A percentile compares a stretch with the other conserved stretches of the same genome.
Evolutionary conservation across 1,140 invertebrate species (phyloP).

Genomic region (Pseudomyrmex cubaensis): DNA sequence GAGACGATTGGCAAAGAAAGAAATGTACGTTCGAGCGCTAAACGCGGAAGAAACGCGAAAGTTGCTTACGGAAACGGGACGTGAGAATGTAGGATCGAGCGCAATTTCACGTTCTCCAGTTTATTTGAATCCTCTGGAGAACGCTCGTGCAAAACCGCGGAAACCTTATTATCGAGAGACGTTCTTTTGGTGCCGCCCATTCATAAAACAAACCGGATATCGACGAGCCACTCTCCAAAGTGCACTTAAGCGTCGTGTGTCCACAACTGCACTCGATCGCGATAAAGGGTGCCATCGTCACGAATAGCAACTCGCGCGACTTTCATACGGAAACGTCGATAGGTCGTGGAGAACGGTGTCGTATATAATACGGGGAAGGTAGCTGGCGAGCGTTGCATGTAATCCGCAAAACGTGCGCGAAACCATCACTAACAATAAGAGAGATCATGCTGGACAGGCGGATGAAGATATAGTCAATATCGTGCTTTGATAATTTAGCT

Average conservation of each 20-base stretch:
- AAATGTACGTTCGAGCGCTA: not conserved
- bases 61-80: not conserved
- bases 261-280: slow-evolving; percentile 45
- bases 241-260: slow-evolving; percentile 27
- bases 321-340: slow-evolving; percentile 49
- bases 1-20: not conserved
- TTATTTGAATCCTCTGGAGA: slow-evolving; percentile 30
- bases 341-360: slow-evolving; percentile 32
- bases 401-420: slow-evolving; percentile 2
- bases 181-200: slow-evolving; percentile 19
- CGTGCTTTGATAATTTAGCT: slow-evolving; percentile 8
- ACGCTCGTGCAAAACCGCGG: not conserved
- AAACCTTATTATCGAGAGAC: slow-evolving; percentile 27
- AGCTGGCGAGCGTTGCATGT: not conserved
- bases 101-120: slow-evolving; percentile 31
- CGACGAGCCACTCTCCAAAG: slow-evolving; percentile 32
- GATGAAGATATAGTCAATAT: slow-evolving; percentile 19
- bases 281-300: slow-evolving; percentile 28
- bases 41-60: not conserved
- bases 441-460: slow-evolving; percentile 1
- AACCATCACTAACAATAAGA: not conserved
- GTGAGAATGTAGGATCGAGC: not conserved
- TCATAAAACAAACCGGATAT: slow-evolving; percentile 64
- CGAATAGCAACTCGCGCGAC: slow-evolving; percentile 22
- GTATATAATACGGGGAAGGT: slow-evolving; percentile 17